Conservation (phyloP, 1,140 invertebrate genomes). For the Pinna nobilis region DNA sequence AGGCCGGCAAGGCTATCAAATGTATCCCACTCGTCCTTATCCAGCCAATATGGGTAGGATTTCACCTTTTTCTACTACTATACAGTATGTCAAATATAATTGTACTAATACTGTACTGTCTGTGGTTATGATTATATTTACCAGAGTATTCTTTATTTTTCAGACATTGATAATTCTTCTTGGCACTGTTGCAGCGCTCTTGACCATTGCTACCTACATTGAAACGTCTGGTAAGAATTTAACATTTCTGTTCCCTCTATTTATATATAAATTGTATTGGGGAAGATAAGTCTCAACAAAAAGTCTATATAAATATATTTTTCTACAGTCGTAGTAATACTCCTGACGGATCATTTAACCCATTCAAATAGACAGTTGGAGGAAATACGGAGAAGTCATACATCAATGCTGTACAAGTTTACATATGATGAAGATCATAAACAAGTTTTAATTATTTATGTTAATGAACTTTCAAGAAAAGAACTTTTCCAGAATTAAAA, state of each 20-base stretch:
- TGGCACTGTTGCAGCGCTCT: conserved; percentile 29
- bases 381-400: too few species aligned
- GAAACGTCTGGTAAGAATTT: conserved; percentile 51
- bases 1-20: conserved; percentile 89
- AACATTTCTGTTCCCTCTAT: neutral
- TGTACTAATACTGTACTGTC: neutral
- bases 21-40: conserved; percentile 88
- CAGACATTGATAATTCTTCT: conserved; percentile 55
- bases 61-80: neutral
- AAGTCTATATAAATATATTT: too few species aligned
- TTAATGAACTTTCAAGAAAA: too few species aligned
- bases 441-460: too few species aligned
- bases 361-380: too few species aligned
- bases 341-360: too few species aligned
- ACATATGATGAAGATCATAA: too few species aligned
- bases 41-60: conserved; percentile 84
- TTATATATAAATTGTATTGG: too few species aligned
- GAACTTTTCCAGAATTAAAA: too few species aligned
- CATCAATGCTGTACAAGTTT: too few species aligned
- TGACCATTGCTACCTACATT: conserved; percentile 44
- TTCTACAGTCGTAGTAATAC: too few species aligned
- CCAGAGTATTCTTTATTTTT: neutral
- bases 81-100: neutral
- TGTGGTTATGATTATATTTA: neutral
- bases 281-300: too few species aligned